Percentiles rank a stretch among this genome's conserved stretches.
Conservation (phyloP, 2,113 vertebrate species). For the Ciconia maguari region DNA sequence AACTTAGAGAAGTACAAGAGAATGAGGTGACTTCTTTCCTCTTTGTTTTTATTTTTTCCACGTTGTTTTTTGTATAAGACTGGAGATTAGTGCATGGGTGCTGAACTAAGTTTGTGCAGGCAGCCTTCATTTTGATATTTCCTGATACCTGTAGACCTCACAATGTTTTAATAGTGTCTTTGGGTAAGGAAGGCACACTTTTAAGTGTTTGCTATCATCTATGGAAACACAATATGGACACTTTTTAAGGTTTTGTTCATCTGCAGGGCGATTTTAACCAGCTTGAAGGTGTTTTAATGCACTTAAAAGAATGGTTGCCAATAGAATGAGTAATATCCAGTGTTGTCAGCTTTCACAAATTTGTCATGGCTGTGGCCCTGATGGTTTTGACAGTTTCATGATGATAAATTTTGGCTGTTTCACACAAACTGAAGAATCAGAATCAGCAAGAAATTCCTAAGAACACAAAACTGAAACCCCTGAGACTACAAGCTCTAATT, state of each 20-base stretch:
- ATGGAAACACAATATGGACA: background rate
- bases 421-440: background rate
- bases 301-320: background rate
- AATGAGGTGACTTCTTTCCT: background rate
- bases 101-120: background rate
- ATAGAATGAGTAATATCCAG: background rate
- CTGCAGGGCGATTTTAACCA: background rate
- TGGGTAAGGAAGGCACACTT: background rate
- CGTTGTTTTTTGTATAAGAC: rapidly evolving
- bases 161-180: background rate
- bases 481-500: background rate
- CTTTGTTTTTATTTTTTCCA: background rate
- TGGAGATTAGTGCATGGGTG: background rate
- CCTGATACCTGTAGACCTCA: background rate
- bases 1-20: background rate
- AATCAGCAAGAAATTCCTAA: background rate
- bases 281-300: background rate
- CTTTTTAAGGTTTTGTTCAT: background rate
- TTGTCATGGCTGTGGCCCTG: background rate
- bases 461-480: background rate
- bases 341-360: background rate
- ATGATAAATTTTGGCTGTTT: background rate
- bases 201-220: background rate
- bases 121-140: background rate
- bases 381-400: background rate